phyloP scores from a whole-genome alignment of 2,797 vertebrate species.

The Selene dorsalis region DNA sequence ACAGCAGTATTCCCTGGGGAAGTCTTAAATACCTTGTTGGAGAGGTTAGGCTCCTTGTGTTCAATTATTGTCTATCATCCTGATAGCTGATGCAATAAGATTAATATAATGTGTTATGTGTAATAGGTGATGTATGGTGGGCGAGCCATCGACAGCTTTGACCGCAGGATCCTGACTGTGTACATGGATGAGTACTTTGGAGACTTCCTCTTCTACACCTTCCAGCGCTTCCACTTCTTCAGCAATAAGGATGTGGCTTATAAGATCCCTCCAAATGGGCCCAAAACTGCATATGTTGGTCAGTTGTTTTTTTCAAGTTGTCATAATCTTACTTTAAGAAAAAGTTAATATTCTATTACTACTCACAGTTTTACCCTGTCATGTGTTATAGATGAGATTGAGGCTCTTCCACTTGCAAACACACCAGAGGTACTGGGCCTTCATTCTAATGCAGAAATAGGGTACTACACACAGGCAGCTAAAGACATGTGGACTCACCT shows the following conservation, averaged over 20 bases:
- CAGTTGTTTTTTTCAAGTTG: conserved; percentile 58
- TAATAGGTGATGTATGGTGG: conserved; percentile 98
- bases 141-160: conserved; percentile 94
- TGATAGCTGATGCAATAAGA: neutral
- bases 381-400: conserved; percentile 86
- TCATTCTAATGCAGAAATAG: conserved; percentile 95
- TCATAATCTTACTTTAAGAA: neutral
- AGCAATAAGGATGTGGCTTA: conserved; percentile 89
- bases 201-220: conserved; percentile 94
- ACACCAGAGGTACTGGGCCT: conserved; percentile 93
- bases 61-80: neutral
- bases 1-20: conserved; percentile 91
- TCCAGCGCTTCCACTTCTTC: conserved; percentile 93
- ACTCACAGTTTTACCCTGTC: conserved; percentile 19
- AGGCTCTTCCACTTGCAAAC: conserved; percentile 90
- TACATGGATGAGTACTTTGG: conserved; percentile 98
- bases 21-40: conserved; percentile 97
- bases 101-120: neutral
- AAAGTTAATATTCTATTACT: neutral
- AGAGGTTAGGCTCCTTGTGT: conserved; percentile 84
- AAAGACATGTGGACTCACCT: conserved; percentile 92
- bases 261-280: conserved; percentile 86
- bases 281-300: conserved; percentile 90
- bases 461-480: conserved; percentile 92
- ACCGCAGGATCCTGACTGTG: conserved; percentile 91